Percentiles rank a stretch among this genome's conserved stretches.
Conservation (phyloP, 2,888 invertebrate genomes). For the Dorcus parallelipipedus region DNA sequence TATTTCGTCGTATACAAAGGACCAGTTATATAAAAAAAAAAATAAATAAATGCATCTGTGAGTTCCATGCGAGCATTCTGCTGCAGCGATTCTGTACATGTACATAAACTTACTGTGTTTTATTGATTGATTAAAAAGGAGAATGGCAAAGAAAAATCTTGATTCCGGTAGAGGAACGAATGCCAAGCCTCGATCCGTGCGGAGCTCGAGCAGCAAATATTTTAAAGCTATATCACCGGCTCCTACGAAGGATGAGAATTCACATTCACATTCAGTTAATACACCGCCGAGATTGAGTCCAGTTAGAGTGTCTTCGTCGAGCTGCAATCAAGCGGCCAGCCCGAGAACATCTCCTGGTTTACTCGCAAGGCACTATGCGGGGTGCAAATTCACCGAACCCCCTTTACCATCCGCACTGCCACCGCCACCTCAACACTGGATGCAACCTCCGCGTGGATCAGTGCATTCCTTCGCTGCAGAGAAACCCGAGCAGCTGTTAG, state of each 20-base stretch:
- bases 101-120: not conserved
- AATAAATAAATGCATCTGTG: not conserved
- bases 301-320: constrained; percentile 24
- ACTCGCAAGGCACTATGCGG: constrained; percentile 57
- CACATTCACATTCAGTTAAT: not conserved
- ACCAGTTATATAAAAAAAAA: constrained; percentile 3
- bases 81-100: not conserved
- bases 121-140: constrained; percentile 21
- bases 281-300: constrained; percentile 26
- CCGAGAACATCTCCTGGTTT: constrained; percentile 43
- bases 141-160: constrained; percentile 41
- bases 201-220: constrained; percentile 26
- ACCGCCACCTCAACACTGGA: constrained; percentile 71
- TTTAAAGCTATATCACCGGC: constrained; percentile 26
- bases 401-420: constrained; percentile 71
- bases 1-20: constrained; percentile 5
- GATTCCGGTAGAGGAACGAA: constrained; percentile 30
- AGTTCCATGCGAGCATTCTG: not conserved
- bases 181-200: constrained; percentile 20
- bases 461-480: constrained; percentile 46
- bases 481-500: constrained; percentile 26
- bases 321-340: constrained; percentile 13
- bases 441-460: constrained; percentile 51
- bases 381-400: constrained; percentile 67
- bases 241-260: constrained; percentile 19